Percentiles rank a stretch among this genome's conserved stretches.
Conservation (phyloP, 2,888 invertebrate genomes). For the Drosophila recens region DNA sequence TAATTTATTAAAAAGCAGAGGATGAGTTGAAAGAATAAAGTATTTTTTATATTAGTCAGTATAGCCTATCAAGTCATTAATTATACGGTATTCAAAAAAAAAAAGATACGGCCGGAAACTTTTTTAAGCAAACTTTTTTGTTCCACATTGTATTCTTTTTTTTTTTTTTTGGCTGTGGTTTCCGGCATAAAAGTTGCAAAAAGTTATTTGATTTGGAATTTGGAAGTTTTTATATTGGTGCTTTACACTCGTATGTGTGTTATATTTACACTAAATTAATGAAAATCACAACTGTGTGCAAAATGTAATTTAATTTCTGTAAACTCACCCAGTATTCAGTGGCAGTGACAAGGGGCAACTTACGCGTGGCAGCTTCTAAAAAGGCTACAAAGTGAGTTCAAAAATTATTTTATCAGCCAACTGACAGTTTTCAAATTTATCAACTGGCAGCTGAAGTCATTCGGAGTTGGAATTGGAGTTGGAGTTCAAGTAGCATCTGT, state of each 20-base stretch:
- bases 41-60: neutral
- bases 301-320: conserved; percentile 75
- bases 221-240: conserved; percentile 43
- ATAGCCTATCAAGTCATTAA: neutral
- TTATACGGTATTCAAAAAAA: conserved; percentile 21
- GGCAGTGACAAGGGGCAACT: conserved; percentile 42
- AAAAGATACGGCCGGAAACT: conserved; percentile 30
- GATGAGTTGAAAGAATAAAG: neutral
- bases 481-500: conserved; percentile 39
- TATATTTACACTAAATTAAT: conserved; percentile 76
- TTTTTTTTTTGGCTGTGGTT: conserved; percentile 64
- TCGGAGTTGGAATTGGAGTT: neutral
- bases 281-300: conserved; percentile 76
- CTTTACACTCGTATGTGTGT: conserved; percentile 42
- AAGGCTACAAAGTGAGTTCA: conserved; percentile 21
- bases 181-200: conserved; percentile 64
- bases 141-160: conserved; percentile 3
- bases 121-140: conserved; percentile 53
- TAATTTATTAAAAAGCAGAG: neutral
- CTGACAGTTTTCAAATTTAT: conserved; percentile 77
- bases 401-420: conserved; percentile 60
- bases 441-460: conserved; percentile 54
- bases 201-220: conserved; percentile 78
- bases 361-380: conserved; percentile 43
- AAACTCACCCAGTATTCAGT: conserved; percentile 8